phyloP scores from a whole-genome alignment of 2,888 invertebrate species.

The Stenchaetothrips biformis region DNA sequence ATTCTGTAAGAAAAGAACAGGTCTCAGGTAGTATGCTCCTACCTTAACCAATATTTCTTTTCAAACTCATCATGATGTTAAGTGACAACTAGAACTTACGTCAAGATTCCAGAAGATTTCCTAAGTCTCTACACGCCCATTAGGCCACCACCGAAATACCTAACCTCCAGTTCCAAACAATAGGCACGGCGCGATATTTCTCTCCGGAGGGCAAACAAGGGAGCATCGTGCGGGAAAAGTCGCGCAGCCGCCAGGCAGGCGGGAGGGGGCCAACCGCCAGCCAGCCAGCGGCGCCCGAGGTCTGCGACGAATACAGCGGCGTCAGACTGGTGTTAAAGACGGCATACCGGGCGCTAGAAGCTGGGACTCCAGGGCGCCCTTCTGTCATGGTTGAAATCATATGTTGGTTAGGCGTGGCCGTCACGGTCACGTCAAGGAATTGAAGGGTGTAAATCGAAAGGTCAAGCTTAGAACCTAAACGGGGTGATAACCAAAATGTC shows the following conservation, averaged over 20 bases:
- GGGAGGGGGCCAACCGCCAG: too few species aligned
- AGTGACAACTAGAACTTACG: background rate
- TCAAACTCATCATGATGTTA: background rate
- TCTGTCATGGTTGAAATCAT: background rate
- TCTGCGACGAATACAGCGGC: too few species aligned
- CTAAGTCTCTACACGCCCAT: too few species aligned
- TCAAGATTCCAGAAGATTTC: background rate
- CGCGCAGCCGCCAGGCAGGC: too few species aligned
- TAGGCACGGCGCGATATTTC: background rate
- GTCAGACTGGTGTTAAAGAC: too few species aligned
- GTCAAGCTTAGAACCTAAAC: too few species aligned
- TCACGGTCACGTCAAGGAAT: too few species aligned
- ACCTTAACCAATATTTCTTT: background rate
- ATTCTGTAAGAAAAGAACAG: background rate
- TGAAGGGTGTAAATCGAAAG: too few species aligned
- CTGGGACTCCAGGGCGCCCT: constrained; percentile 8
- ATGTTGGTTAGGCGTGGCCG: too few species aligned
- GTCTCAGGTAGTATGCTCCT: background rate
- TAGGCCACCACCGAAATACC: background rate
- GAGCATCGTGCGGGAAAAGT: too few species aligned
- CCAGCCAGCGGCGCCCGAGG: too few species aligned
- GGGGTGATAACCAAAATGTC: too few species aligned
- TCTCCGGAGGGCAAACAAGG: background rate
- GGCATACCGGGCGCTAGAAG: background rate
- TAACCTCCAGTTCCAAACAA: background rate